Base-by-base conservation (phyloP, 2,113 vertebrate genomes). In the Physeter macrocephalus region DNA sequence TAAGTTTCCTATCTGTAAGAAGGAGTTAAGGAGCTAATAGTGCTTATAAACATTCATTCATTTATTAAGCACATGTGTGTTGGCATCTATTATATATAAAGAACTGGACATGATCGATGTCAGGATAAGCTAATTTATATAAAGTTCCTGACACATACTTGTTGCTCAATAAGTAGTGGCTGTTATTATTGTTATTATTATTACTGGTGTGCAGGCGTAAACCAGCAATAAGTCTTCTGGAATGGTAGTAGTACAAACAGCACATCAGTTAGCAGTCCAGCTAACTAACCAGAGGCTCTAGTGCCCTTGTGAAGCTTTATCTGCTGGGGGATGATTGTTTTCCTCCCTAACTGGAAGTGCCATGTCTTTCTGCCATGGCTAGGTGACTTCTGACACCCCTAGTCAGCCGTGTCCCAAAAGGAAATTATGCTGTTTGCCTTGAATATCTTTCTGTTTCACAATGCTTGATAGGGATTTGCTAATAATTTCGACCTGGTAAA, bases 401-500 rank as follows among this genome's bases (percentile, higher is more conserved):
- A 46, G 7, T 89, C 88, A 86, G 29, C 54, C 0, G 1, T 74
- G n/a, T 75, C 49, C 54, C 66, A 78, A 43, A 82, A 94, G 49
- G 31, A 93, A 78, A 96, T 88, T 46, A 90, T 85, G 46, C 36
- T 85, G 6, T 29, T 80, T 69, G 11, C 14, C 8, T 36, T 52
- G 17, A 78, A 81, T 84, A 83, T 17, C 57, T 67, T 96, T 91
- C 54, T 46, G 34, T 90, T 94, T 83, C 67, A 90, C 41, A 43
- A 31, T 1, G 31, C 18, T 62, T 85, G 29, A 72, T 92, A 0
- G 10, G 84, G 77, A 6, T 90, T 97, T 96, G 27, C 66, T 93
- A 95, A 89, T 84, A 25, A 59, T 77, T 96, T 97, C 17, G 27
- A 96, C 96, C 94, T 85, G 74, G 67, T 89, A 74, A 89, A 90